Evolutionary conservation across 2,797 vertebrate species (phyloP).

Genomic region (Sebastes nivosus): DNA sequence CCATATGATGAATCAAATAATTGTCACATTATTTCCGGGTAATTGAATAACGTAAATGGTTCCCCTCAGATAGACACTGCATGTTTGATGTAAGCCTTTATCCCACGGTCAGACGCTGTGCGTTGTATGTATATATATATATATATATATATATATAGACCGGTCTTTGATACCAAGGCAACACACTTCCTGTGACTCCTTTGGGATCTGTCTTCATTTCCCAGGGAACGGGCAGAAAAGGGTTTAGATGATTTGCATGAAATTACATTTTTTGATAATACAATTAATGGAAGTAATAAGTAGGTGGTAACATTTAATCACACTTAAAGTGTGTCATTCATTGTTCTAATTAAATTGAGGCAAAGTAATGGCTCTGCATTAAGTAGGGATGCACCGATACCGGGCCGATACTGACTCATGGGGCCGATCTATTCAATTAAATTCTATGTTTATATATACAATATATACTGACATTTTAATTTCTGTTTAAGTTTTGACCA

Average conservation of each 20-base stretch:
- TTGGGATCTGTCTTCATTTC: slow-evolving; percentile 26
- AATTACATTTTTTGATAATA: slow-evolving; percentile 37
- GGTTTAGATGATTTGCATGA: slow-evolving; percentile 29
- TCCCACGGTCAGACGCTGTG: slow-evolving; percentile 32
- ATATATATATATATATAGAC: neutral
- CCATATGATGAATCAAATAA: slow-evolving; percentile 34
- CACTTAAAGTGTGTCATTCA: neutral
- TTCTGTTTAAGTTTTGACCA: no score
- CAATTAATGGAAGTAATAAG: slow-evolving; percentile 31
- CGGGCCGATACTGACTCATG: no score
- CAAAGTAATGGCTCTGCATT: neutral
- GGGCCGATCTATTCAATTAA: no score
- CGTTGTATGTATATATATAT: slow-evolving; percentile 3
- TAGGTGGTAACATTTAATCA: neutral
- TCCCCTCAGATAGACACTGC: neutral
- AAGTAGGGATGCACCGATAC: no score
- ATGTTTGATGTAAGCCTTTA: slow-evolving; percentile 31
- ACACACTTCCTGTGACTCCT: slow-evolving; percentile 48
- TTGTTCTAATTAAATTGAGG: neutral
- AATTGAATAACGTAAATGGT: slow-evolving; percentile 40
- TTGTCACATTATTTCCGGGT: slow-evolving; percentile 36
- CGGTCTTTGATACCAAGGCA: slow-evolving; percentile 32
- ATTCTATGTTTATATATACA: no score
- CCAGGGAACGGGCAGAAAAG: slow-evolving; percentile 13
- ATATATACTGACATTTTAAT: no score